Evolutionary conservation across 1,140 invertebrate species (phyloP).

Genomic region (Drosophila carrolli): DNA sequence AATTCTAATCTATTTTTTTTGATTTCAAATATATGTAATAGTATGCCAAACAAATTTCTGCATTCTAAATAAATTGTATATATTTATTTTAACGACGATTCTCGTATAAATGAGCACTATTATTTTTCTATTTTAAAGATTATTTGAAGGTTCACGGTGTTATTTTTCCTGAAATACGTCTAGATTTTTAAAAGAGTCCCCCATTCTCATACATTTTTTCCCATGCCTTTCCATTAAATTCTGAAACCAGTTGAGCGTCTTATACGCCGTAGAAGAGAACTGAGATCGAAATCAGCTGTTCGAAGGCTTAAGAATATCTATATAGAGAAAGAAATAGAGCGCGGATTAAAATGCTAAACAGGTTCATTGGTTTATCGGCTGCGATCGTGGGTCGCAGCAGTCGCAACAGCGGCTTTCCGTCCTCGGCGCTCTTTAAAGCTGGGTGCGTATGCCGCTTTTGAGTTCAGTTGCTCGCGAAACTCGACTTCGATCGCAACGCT

Average conservation of each 20-base stretch:
- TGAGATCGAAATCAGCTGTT: constrained; percentile 1
- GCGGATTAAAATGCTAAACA: constrained; percentile 57
- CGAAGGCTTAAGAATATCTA: constrained; percentile 16
- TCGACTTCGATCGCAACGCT: constrained; percentile 33
- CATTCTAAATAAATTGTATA: too few relatives aligned
- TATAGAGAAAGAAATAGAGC: constrained; percentile 9
- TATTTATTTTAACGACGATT: too few relatives aligned
- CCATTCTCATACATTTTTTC: neutral
- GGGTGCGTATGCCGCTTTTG: constrained; percentile 51
- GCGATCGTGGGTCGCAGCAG: constrained; percentile 21
- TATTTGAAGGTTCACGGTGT: neutral
- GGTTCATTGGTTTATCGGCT: constrained; percentile 65
- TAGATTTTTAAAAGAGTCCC: neutral
- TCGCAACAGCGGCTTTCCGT: constrained; percentile 25
- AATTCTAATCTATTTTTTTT: too few relatives aligned
- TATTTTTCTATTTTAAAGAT: too few relatives aligned
- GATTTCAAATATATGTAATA: too few relatives aligned
- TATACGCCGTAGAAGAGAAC: constrained; percentile 38
- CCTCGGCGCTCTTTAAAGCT: constrained; percentile 38
- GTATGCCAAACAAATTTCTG: too few relatives aligned
- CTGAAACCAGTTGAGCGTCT: constrained; percentile 28
- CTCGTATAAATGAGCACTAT: too few relatives aligned
- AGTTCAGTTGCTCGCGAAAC: constrained; percentile 52
- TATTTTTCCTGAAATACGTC: constrained; percentile 7
- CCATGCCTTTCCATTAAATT: neutral